These are phyloP conservation scores for Epizoanthus illoricatus DNA, from an alignment of 92 coral and sea anemone genomes.

Conservation along the genomic window DNA sequence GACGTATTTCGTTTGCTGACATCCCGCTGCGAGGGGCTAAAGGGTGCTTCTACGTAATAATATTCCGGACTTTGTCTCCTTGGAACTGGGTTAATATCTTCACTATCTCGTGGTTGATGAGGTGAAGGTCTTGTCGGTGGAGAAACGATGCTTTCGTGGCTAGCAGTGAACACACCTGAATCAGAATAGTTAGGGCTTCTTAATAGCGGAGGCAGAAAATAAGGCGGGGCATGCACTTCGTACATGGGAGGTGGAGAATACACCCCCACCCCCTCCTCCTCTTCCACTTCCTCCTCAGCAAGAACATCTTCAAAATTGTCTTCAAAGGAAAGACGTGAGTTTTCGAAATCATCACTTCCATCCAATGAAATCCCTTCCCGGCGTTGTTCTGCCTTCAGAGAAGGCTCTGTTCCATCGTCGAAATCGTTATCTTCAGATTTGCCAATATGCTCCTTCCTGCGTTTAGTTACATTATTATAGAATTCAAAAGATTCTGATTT, in stretches of 20 bases:
- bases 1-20: background rate
- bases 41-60: background rate
- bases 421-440: background rate
- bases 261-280: background rate
- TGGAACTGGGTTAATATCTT: background rate
- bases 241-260: slow-evolving; percentile 10
- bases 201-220: slow-evolving; percentile 33
- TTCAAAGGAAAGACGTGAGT: slow-evolving; percentile 11
- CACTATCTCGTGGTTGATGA: background rate
- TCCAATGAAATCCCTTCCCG: background rate
- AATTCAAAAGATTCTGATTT: slow-evolving; percentile 12
- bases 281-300: background rate
- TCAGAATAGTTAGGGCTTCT: background rate
- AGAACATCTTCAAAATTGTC: slow-evolving; percentile 9
- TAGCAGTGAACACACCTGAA: slow-evolving; percentile 3
- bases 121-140: background rate
- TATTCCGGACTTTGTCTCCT: background rate
- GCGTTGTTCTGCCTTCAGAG: background rate
- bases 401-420: background rate
- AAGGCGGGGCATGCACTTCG: slow-evolving; percentile 7
- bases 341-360: slow-evolving; percentile 7
- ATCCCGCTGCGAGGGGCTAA: background rate
- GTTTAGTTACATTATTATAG: slow-evolving; percentile 6
- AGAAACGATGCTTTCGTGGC: background rate
- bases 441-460: background rate